Conservation (phyloP, 2,888 invertebrate genomes). For the Laothoe populi region DNA sequence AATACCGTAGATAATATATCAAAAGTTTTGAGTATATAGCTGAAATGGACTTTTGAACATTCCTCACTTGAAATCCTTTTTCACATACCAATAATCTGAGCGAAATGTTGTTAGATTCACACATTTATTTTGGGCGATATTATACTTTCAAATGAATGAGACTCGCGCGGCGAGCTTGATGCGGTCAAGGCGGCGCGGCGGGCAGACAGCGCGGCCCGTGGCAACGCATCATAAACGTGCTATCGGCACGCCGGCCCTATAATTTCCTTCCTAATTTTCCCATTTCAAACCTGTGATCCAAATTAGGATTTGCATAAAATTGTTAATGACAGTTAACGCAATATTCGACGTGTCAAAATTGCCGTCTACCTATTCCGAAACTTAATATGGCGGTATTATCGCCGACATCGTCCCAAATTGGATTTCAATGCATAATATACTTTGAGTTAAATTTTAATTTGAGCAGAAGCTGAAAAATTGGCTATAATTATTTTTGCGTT, state of each 20-base stretch:
- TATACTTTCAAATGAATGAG: constrained; percentile 3
- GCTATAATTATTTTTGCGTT: neutral
- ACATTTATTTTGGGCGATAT: neutral
- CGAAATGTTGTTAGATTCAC: constrained; percentile 1
- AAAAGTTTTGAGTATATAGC: too few species aligned
- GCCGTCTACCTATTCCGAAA: constrained; percentile 60
- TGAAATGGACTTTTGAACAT: too few species aligned
- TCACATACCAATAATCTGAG: neutral
- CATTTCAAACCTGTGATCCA: constrained; percentile 73
- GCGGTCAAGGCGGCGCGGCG: neutral
- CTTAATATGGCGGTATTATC: constrained; percentile 62
- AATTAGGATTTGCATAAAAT: constrained; percentile 81
- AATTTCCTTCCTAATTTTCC: constrained; percentile 76
- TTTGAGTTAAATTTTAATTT: constrained; percentile 54
- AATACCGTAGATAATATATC: too few species aligned
- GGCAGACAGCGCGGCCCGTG: constrained; percentile 54
- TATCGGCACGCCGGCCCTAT: constrained; percentile 72
- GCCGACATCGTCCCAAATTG: constrained; percentile 56
- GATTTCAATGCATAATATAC: constrained; percentile 57
- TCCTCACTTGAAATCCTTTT: too few species aligned
- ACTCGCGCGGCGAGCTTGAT: neutral
- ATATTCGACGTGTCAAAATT: constrained; percentile 74
- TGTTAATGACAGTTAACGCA: constrained; percentile 75
- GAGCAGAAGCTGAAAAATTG: constrained; percentile 53
- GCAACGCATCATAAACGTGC: constrained; percentile 63